These are phyloP conservation scores for Erynnis tages DNA, from an alignment of 2,888 invertebrate genomes.

Conservation along the genomic window DNA sequence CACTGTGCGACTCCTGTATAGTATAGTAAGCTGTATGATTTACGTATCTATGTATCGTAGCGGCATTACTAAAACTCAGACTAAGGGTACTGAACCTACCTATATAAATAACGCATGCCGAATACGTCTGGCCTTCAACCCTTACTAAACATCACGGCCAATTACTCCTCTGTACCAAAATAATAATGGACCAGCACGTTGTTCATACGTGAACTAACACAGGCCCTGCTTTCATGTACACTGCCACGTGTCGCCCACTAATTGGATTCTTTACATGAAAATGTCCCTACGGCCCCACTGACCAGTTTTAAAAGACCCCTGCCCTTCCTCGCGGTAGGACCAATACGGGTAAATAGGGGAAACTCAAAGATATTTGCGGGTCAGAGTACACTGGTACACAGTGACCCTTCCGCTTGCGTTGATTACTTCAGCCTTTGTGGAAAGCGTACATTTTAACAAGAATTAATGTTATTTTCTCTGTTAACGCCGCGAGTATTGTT, in stretches of 20 bases:
- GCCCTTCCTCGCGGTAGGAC: constrained; percentile 35
- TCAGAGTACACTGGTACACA: constrained; percentile 43
- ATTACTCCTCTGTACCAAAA: not conserved
- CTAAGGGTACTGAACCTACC: too few relatives aligned
- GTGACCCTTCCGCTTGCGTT: constrained; percentile 60
- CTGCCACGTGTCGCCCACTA: constrained; percentile 60
- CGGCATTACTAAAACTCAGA: too few relatives aligned
- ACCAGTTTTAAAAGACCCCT: constrained; percentile 46
- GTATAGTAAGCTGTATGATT: too few relatives aligned
- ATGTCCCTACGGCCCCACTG: constrained; percentile 49
- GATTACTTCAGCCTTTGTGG: constrained; percentile 59
- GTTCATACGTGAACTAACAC: constrained; percentile 9
- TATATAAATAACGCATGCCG: too few relatives aligned
- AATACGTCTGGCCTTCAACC: too few relatives aligned
- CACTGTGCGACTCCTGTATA: too few relatives aligned
- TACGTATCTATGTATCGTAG: too few relatives aligned
- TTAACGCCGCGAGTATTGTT: constrained; percentile 33
- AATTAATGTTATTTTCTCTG: constrained; percentile 44
- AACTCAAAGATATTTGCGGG: constrained; percentile 36
- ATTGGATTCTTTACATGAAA: constrained; percentile 71
- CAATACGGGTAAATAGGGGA: constrained; percentile 30
- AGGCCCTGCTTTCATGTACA: constrained; percentile 31
- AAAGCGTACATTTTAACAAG: constrained; percentile 51
- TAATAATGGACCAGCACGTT: not conserved
- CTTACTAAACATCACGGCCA: not conserved